These are phyloP conservation scores for Siniperca chuatsi DNA, from an alignment of 2,113 vertebrate genomes.

Conservation along the genomic window DNA sequence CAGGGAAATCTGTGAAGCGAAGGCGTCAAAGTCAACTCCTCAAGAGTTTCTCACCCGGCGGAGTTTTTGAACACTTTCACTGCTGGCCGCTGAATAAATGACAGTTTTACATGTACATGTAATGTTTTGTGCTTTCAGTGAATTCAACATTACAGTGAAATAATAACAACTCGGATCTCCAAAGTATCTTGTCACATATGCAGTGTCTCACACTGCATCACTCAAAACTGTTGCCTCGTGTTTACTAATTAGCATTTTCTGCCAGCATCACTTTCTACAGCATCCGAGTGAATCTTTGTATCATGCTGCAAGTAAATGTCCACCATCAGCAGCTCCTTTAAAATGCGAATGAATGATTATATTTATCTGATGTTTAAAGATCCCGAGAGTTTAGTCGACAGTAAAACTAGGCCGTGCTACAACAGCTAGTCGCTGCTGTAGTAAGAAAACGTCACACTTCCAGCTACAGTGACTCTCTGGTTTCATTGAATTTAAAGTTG, in stretches of 20 bases:
- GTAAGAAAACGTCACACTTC: neutral
- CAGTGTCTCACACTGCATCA: neutral
- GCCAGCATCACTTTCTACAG: constrained; percentile 35
- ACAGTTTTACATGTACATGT: too few species aligned
- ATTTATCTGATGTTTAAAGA: constrained; percentile 17
- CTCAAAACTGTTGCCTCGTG: constrained; percentile 40
- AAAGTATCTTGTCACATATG: neutral
- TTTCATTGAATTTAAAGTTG: neutral
- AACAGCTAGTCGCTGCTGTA: neutral
- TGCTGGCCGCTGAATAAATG: neutral
- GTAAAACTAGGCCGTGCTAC: neutral
- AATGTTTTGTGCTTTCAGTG: neutral
- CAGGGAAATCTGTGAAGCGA: neutral
- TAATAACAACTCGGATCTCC: neutral
- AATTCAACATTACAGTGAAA: neutral
- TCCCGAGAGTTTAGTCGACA: neutral
- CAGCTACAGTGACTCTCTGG: neutral
- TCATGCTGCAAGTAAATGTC: neutral
- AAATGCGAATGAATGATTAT: neutral
- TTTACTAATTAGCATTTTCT: constrained; percentile 34
- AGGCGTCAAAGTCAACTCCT: neutral
- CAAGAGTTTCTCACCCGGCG: neutral
- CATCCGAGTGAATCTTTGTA: neutral
- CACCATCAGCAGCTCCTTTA: constrained; percentile 7
- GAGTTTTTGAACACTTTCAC: neutral